Base-by-base conservation (phyloP, 2,797 vertebrate species). In the Ceryle rudis region DNA sequence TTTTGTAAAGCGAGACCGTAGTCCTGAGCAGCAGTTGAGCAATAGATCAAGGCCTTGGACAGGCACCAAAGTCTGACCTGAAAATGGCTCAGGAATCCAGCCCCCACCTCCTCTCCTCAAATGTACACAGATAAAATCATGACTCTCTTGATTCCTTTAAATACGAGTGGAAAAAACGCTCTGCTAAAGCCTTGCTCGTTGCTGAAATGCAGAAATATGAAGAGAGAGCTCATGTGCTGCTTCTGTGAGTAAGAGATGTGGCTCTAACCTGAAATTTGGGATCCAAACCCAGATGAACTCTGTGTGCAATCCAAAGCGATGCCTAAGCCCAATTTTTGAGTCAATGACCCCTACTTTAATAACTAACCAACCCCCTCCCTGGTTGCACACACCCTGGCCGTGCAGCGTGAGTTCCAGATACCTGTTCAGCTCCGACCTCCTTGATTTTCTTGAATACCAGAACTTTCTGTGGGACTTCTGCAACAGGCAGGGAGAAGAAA, bases 21-120 rank as follows among this genome's bases (percentile, higher is more conserved):
- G 84, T 49, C 42, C 64, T 29, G 42, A 77, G 84, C 51, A 66
- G 81, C 70, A 57, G 44, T 57, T 64, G 78, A 61, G 80, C 35
- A 86, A 94, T 1, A 86, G 84, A 90, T 49, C 44, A 83, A 73
- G 49, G 35, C 72, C 72, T 89, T 92, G 89, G 67, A 39, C 60
- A 57, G 21, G 55, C 67, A 74, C 77, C 73, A 77, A 89, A 51
- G 29, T 37, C 78, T 52, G 89, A 90, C 86, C 77, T 83, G 65
- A 66, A 72, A 91, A 62, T 2, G 52, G 61, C 58, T 93, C 81
- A 55, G 66, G 71, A 86, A 81, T 58, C 52, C 84, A 61, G 17
- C 39, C 49, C 79, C 62, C 65, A 42, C 65, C 66, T 90, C 52
- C 42, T 51, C 57, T 21, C 41, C 72, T 72, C 69, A 28, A 60